phyloP scores from a whole-genome alignment of 2,113 vertebrate species.

The Syrrhaptes paradoxus region DNA sequence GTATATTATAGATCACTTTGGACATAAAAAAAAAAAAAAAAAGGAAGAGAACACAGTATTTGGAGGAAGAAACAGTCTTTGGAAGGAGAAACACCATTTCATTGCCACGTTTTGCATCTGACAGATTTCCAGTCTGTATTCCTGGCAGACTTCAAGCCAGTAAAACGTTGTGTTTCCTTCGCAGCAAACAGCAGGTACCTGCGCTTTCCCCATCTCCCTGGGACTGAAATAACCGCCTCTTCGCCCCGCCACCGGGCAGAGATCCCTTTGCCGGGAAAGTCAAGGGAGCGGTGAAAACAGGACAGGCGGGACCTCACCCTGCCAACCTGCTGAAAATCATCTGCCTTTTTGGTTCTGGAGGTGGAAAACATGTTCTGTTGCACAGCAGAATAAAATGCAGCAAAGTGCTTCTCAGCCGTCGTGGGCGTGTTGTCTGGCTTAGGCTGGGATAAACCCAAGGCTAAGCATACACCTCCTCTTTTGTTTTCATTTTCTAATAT shows the following conservation, averaged over 20 bases:
- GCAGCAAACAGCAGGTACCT: neutral
- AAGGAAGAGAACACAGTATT: neutral
- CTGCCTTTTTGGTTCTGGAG: neutral
- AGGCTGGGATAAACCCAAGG: neutral
- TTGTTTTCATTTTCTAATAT: slow-evolving; percentile 62
- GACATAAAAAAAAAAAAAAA: neutral
- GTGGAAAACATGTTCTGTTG: neutral
- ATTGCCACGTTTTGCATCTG: neutral
- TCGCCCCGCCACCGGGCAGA: neutral
- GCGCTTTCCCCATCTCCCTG: neutral
- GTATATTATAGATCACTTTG: neutral
- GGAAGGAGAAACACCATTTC: neutral
- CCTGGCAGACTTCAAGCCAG: neutral
- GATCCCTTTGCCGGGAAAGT: neutral
- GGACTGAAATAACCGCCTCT: neutral
- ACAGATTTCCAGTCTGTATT: neutral
- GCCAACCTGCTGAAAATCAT: neutral
- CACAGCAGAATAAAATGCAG: too few species aligned
- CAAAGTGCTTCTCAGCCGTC: neutral
- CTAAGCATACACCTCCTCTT: neutral
- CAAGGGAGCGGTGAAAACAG: neutral
- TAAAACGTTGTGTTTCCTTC: neutral
- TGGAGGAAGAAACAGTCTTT: neutral
- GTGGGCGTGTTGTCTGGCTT: fast-evolving
- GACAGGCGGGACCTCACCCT: neutral